Conservation (phyloP, 2,797 vertebrate genomes). For the Hemibagrus guttatus region DNA sequence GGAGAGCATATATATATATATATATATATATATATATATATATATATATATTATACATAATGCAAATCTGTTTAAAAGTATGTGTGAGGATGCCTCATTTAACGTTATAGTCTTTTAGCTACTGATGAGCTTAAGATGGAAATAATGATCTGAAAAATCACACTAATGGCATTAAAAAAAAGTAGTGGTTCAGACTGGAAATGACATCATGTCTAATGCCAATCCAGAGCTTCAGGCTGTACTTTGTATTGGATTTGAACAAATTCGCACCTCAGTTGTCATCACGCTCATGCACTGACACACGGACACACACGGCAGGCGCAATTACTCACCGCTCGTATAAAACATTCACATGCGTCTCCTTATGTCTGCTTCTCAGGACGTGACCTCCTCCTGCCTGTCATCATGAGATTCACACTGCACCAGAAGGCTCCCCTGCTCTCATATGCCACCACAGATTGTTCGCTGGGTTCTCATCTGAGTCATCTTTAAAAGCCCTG, state of each 20-base stretch:
- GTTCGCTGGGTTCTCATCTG: conserved; percentile 13
- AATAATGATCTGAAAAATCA: conserved; percentile 31
- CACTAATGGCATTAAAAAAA: not conserved
- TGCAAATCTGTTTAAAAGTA: not conserved
- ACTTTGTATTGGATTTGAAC: not conserved
- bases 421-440: conserved; percentile 34
- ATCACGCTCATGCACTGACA: not conserved
- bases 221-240: not conserved
- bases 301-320: conserved; percentile 1
- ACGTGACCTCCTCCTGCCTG: conserved; percentile 28
- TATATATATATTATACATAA: not conserved
- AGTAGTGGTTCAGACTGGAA: not conserved
- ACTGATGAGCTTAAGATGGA: not conserved
- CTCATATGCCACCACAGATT: conserved; percentile 43
- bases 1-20: no score
- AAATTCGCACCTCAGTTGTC: conserved; percentile 3
- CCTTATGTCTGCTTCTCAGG: conserved; percentile 30
- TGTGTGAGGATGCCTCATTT: conserved; percentile 2
- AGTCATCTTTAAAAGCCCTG: conserved; percentile 31
- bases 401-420: conserved; percentile 23
- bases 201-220: not conserved
- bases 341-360: conserved; percentile 57
- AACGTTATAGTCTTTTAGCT: conserved; percentile 2
- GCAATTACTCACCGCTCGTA: conserved; percentile 37
- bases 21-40: no score